Percentiles rank a stretch among this genome's conserved stretches.
Evolutionary conservation across 2,113 vertebrate genomes (phyloP).

Genomic region (Gavia stellata): DNA sequence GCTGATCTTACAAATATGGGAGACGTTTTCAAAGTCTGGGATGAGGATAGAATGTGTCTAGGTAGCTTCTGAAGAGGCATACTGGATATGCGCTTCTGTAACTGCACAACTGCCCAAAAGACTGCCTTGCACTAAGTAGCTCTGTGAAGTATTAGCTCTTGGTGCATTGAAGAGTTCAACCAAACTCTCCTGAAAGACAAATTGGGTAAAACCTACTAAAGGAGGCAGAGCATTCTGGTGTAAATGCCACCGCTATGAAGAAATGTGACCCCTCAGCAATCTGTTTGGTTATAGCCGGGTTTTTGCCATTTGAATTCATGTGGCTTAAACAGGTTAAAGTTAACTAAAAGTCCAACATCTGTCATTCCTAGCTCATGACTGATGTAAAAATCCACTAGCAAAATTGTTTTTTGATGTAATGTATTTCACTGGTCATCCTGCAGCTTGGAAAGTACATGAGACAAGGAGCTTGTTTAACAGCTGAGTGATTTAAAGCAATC

Average conservation of each 20-base stretch:
- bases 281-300: background rate
- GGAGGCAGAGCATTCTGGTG: background rate
- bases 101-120: background rate
- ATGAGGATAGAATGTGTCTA: background rate
- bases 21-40: background rate
- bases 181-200: background rate
- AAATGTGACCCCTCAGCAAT: background rate
- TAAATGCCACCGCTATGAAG: background rate
- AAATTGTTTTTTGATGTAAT: background rate
- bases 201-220: background rate
- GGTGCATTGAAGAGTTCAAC: background rate
- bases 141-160: background rate
- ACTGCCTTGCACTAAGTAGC: background rate
- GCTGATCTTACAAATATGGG: background rate
- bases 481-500: conserved; percentile 22
- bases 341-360: background rate
- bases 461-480: background rate
- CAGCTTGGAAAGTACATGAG: background rate
- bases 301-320: background rate
- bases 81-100: background rate
- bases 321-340: background rate
- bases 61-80: background rate
- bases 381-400: background rate
- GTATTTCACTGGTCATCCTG: background rate
- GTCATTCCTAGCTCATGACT: background rate